These are phyloP conservation scores for Agrotis segetum DNA, from an alignment of 2,888 invertebrate species.

Conservation along the genomic window DNA sequence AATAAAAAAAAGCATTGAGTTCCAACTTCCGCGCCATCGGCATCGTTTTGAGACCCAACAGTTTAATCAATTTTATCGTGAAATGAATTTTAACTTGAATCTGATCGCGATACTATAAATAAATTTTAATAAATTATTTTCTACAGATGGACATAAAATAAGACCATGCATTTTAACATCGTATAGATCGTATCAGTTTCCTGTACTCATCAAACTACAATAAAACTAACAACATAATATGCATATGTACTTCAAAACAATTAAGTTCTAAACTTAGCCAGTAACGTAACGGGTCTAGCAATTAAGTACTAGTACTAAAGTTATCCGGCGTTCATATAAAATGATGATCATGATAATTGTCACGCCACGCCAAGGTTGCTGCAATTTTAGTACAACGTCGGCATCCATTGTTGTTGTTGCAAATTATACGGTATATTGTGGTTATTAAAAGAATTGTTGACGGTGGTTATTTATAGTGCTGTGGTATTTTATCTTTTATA, in stretches of 20 bases:
- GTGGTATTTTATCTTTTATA: background rate
- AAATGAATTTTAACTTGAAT: background rate
- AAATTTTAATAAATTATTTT: background rate
- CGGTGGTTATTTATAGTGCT: background rate
- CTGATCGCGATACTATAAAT: background rate
- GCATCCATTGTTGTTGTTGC: slow-evolving; percentile 41
- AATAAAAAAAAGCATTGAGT: slow-evolving; percentile 19
- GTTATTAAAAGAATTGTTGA: slow-evolving; percentile 41
- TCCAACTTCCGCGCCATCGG: background rate
- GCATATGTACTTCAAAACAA: background rate
- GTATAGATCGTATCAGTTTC: background rate
- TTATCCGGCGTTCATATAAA: slow-evolving; percentile 32
- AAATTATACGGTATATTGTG: slow-evolving; percentile 33
- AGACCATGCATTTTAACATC: background rate
- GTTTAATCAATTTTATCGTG: no score
- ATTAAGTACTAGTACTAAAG: background rate
- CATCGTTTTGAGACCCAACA: background rate
- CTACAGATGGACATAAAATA: background rate
- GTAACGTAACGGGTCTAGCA: background rate
- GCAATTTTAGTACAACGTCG: slow-evolving; percentile 40
- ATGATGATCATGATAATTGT: slow-evolving; percentile 53
- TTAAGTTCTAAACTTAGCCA: slow-evolving; percentile 4
- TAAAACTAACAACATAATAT: background rate
- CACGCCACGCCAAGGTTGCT: slow-evolving; percentile 49
- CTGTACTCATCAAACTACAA: background rate